These are phyloP conservation scores for Xestia c-nigrum DNA, from an alignment of 2,888 invertebrate genomes.

Conservation along the genomic window DNA sequence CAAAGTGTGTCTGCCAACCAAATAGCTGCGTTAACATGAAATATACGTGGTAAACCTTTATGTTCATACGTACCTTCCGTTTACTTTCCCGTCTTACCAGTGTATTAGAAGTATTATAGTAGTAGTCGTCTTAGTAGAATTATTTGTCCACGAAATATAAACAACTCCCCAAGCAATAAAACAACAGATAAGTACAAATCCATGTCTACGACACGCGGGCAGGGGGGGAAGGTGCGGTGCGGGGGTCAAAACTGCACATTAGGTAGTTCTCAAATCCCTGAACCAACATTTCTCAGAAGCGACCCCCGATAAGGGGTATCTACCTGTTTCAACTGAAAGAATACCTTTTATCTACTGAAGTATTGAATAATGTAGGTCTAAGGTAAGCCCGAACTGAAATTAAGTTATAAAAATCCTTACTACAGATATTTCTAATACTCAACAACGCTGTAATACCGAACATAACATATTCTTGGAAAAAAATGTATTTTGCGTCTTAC, in stretches of 20 bases:
- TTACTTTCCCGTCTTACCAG: too few relatives aligned
- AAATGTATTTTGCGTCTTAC: constrained; percentile 3
- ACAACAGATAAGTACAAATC: constrained; percentile 47
- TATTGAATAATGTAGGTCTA: constrained; percentile 61
- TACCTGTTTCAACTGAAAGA: constrained; percentile 58
- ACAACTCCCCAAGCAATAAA: constrained; percentile 33
- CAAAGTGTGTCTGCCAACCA: background rate
- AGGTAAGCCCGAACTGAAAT: constrained; percentile 52
- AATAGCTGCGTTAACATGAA: background rate
- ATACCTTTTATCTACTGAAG: constrained; percentile 55
- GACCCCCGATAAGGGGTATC: constrained; percentile 56
- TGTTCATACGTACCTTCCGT: background rate
- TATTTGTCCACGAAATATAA: background rate
- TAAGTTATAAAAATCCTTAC: constrained; percentile 57
- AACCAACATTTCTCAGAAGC: constrained; percentile 46
- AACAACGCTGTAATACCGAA: constrained; percentile 32
- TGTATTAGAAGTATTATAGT: background rate
- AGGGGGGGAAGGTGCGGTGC: background rate
- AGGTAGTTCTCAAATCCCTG: constrained; percentile 55
- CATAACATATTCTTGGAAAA: constrained; percentile 32
- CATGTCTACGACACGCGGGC: constrained; percentile 28
- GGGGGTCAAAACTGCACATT: constrained; percentile 53
- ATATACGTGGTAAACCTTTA: background rate
- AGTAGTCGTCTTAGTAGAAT: background rate
- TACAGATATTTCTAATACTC: constrained; percentile 44